phyloP scores from a whole-genome alignment of 2,797 vertebrate species.

The Alcedo atthis region DNA sequence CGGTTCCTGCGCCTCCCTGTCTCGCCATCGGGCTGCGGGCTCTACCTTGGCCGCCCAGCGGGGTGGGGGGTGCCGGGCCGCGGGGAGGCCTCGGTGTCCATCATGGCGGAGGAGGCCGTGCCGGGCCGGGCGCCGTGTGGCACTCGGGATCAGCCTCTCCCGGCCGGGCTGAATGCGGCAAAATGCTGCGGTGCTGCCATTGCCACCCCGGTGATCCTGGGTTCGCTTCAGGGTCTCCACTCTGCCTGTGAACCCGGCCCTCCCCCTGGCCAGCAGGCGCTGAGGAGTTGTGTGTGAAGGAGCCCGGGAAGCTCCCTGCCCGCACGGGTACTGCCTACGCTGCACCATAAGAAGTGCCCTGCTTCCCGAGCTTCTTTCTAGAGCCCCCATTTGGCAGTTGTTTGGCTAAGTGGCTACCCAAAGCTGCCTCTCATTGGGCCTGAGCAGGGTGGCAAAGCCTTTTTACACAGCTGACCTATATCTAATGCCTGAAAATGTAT shows the following conservation, averaged over 20 bases:
- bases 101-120: fast-evolving
- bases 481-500: too few species aligned
- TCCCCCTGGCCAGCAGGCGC: fast-evolving
- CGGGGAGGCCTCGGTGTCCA: not conserved
- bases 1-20: not conserved
- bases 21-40: fast-evolving
- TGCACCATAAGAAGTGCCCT: fast-evolving
- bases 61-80: not conserved
- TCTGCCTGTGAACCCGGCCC: too few species aligned
- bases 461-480: fast-evolving
- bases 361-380: not conserved
- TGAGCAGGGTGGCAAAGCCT: fast-evolving
- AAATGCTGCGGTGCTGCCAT: fast-evolving
- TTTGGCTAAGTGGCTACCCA: fast-evolving
- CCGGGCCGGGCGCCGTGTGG: fast-evolving
- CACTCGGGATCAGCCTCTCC: fast-evolving
- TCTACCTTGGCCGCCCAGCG: fast-evolving
- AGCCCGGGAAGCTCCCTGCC: fast-evolving
- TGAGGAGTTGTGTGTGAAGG: not conserved
- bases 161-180: fast-evolving
- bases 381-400: fast-evolving
- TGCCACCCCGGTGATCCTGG: fast-evolving
- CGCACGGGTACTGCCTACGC: fast-evolving
- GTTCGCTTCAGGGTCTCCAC: fast-evolving
- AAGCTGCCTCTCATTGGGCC: fast-evolving